Percentiles rank a stretch among this genome's conserved stretches.
Conservation (phyloP, 2,797 vertebrate genomes). For the Oreortyx pictus region DNA sequence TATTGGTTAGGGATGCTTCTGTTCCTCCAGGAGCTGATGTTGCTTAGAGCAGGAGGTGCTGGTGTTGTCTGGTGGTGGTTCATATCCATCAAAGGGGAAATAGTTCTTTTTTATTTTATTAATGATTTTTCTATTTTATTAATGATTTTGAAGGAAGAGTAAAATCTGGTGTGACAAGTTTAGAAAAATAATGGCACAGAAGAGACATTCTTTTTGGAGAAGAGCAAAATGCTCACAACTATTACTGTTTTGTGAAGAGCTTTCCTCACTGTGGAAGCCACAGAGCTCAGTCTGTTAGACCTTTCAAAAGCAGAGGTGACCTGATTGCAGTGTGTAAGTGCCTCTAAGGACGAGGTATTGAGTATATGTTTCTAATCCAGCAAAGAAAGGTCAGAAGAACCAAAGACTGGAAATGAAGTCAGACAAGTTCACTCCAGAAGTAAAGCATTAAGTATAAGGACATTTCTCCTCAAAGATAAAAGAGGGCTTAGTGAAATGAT, state of each 20-base stretch:
- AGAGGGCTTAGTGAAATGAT: not conserved
- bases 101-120: conserved; percentile 64
- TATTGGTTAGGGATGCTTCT: not conserved
- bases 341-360: not conserved
- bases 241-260: not conserved
- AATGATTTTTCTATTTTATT: conserved; percentile 65
- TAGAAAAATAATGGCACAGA: conserved; percentile 49
- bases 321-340: not conserved
- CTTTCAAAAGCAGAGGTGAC: not conserved
- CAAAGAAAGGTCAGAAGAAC: conserved; percentile 17
- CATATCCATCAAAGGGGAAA: conserved; percentile 33
- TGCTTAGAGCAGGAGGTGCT: not conserved
- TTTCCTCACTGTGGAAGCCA: not conserved
- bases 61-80: not conserved
- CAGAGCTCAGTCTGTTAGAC: not conserved
- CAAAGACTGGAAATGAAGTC: not conserved
- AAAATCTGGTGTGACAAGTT: conserved; percentile 69
- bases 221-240: not conserved
- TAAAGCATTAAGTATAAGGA: not conserved
- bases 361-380: conserved; percentile 29
- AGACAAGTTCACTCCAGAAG: conserved; percentile 12
- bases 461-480: not conserved
- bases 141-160: conserved; percentile 56
- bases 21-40: not conserved
- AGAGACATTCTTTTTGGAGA: not conserved